Evolutionary conservation across 2,113 vertebrate genomes (phyloP).

Genomic region (Rafetus swinhoei): DNA sequence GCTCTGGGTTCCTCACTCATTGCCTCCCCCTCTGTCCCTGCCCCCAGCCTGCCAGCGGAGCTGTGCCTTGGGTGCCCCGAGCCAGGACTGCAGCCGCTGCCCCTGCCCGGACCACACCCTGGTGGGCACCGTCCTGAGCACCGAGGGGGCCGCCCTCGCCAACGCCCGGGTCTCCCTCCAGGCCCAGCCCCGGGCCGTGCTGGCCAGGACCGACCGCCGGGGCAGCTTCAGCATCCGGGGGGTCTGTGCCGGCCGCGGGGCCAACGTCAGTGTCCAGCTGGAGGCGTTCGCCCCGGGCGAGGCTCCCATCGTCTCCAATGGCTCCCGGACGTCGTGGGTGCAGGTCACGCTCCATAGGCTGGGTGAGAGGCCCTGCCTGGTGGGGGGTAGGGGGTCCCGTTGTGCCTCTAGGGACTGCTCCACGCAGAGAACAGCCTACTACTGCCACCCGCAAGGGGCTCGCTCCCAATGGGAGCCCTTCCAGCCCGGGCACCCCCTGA

Average conservation of each 20-base stretch:
- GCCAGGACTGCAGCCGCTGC: conserved; percentile 82
- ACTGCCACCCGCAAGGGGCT: not conserved
- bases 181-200: conserved; percentile 62
- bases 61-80: conserved; percentile 74
- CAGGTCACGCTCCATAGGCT: conserved; percentile 81
- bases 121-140: conserved; percentile 78
- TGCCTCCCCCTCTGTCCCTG: too few species aligned
- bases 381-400: rapidly evolving
- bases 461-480: not conserved
- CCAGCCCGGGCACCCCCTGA: not conserved
- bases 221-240: conserved; percentile 82
- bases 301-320: conserved; percentile 74
- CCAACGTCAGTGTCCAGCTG: conserved; percentile 78
- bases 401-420: rapidly evolving
- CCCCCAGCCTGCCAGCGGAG: conserved; percentile 70
- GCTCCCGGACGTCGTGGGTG: conserved; percentile 76
- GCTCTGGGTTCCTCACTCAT: not conserved
- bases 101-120: conserved; percentile 81
- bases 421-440: not conserved
- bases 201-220: conserved; percentile 74
- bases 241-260: conserved; percentile 75
- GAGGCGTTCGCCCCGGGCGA: conserved; percentile 79
- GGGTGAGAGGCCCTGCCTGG: conserved; percentile 74
- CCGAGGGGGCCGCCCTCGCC: conserved; percentile 75
- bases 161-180: conserved; percentile 80